phyloP scores from a whole-genome alignment of 2,113 vertebrate species.

The Corynorhinus townsendii region DNA sequence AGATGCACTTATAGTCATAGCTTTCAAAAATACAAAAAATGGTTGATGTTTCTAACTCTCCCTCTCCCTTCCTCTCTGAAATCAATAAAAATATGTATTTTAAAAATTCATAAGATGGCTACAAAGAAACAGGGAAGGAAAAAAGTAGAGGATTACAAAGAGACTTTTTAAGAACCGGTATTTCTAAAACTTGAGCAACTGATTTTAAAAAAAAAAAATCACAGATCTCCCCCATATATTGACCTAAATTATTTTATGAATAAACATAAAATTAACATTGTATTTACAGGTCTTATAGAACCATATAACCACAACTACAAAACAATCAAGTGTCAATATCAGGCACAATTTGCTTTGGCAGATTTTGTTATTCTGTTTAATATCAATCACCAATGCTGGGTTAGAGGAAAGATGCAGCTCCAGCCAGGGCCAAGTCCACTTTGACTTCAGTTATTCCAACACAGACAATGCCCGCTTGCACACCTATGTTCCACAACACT shows the following conservation, averaged over 20 bases:
- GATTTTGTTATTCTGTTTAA: not conserved
- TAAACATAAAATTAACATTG: not conserved
- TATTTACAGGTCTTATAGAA: not conserved
- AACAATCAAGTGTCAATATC: not conserved
- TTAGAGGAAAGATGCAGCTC: not conserved
- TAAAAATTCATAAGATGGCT: not conserved
- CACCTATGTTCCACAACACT: not conserved
- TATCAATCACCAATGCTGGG: not conserved
- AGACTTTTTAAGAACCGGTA: not conserved
- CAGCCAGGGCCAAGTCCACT: not conserved
- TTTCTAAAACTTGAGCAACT: not conserved
- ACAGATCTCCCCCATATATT: not conserved
- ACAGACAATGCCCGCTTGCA: not conserved
- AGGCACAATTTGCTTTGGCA: not conserved
- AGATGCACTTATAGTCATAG: not conserved
- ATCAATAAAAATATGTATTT: no score
- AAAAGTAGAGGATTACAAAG: not conserved
- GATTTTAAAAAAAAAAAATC: not conserved
- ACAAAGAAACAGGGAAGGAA: not conserved
- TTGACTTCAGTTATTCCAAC: not conserved
- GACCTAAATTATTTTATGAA: conserved; percentile 20
- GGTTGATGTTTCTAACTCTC: no score
- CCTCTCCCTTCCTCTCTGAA: no score
- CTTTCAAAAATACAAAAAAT: not conserved
- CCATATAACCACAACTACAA: not conserved